These are phyloP conservation scores for Syngnathus typhle DNA, from an alignment of 2,113 vertebrate species.

Conservation along the genomic window DNA sequence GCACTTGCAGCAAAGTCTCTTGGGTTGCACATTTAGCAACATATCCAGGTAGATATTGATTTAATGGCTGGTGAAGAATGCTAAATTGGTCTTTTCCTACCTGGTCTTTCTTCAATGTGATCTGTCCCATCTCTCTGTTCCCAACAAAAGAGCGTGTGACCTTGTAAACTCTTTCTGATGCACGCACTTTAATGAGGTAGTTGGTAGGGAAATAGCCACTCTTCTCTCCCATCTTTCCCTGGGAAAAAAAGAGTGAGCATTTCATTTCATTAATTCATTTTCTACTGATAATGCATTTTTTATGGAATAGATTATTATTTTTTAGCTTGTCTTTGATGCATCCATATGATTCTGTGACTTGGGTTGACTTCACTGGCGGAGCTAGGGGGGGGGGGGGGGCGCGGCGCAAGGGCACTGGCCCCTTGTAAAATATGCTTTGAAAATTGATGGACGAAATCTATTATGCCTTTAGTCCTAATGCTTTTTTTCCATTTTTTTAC, in stretches of 20 bases:
- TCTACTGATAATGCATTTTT: neutral
- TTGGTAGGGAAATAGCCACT: constrained; percentile 88
- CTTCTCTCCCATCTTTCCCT: constrained; percentile 94
- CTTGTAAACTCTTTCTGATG: constrained; percentile 83
- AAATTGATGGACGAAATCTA: too few relatives aligned
- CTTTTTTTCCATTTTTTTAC: neutral
- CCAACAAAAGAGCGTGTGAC: constrained; percentile 90
- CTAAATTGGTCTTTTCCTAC: constrained; percentile 47
- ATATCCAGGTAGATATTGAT: neutral
- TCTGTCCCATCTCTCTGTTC: constrained; percentile 92
- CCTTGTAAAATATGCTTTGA: too few relatives aligned
- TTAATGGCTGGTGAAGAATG: neutral
- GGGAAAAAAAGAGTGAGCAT: constrained; percentile 5
- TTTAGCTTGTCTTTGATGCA: too few relatives aligned
- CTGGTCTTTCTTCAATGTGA: constrained; percentile 96
- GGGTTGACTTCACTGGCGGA: too few relatives aligned
- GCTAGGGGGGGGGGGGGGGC: too few relatives aligned
- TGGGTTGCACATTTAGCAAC: neutral
- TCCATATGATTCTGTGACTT: too few relatives aligned
- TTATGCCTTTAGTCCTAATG: too few relatives aligned
- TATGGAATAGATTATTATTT: too few relatives aligned
- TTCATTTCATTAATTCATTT: neutral
- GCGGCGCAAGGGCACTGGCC: too few relatives aligned
- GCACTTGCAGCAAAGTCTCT: neutral
- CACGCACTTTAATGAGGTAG: constrained; percentile 89